These are phyloP conservation scores for Geotrupes spiniger DNA, from an alignment of 2,888 invertebrate genomes.

Conservation along the genomic window DNA sequence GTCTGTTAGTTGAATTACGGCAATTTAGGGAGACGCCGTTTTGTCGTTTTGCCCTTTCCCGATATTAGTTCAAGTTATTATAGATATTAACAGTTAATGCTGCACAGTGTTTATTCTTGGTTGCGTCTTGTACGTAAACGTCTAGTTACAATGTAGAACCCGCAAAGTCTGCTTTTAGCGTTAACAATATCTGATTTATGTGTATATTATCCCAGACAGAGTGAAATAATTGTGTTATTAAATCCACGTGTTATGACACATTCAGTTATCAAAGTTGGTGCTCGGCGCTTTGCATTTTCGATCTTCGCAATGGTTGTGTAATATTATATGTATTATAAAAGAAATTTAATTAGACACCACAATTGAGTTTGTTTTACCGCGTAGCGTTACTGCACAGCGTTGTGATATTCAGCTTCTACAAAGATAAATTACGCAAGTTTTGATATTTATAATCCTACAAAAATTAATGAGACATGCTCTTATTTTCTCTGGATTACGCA, in stretches of 20 bases:
- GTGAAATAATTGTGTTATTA: conserved; percentile 41
- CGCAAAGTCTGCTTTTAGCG: conserved; percentile 34
- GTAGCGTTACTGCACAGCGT: neutral
- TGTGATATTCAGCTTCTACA: neutral
- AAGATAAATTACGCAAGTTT: neutral
- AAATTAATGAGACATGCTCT: conserved; percentile 5
- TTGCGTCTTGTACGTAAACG: conserved; percentile 35
- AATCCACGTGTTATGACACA: conserved; percentile 31
- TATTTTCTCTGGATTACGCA: conserved; percentile 1
- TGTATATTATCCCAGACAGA: conserved; percentile 38
- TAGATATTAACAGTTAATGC: conserved; percentile 37
- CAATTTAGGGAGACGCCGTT: conserved; percentile 33
- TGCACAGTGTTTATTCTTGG: conserved; percentile 41
- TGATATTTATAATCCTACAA: neutral
- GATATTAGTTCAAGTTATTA: conserved; percentile 40
- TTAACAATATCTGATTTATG: conserved; percentile 43
- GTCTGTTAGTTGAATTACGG: conserved; percentile 39
- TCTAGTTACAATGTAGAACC: conserved; percentile 33
- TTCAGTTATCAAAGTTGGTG: conserved; percentile 3
- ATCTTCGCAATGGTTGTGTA: neutral
- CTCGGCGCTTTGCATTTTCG: neutral
- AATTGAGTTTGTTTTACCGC: neutral
- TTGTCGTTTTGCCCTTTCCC: conserved; percentile 32
- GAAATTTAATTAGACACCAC: neutral
- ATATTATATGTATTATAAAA: neutral